A percentile compares a stretch with the other conserved stretches of the same genome.
Conservation (phyloP, 2,888 invertebrate genomes). For the Ischnus inquisitorius region DNA sequence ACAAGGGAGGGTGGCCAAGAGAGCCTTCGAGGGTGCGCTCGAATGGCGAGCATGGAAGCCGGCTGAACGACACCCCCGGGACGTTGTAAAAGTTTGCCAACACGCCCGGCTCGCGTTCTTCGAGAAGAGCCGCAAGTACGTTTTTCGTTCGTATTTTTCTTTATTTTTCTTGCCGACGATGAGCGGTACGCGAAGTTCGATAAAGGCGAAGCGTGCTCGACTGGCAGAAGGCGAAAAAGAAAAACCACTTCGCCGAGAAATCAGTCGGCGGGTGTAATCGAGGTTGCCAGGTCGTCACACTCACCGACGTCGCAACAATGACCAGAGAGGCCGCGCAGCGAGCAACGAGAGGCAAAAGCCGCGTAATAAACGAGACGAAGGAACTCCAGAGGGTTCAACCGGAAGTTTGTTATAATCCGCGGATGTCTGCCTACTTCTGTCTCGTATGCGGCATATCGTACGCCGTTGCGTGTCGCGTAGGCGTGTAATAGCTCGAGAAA, state of each 20-base stretch:
- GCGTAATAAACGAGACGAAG: conserved; percentile 55
- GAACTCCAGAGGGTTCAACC: conserved; percentile 65
- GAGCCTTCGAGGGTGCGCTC: conserved; percentile 29
- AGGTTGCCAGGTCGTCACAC: conserved; percentile 83
- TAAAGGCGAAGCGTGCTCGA: conserved; percentile 10
- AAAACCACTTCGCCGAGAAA: conserved; percentile 36
- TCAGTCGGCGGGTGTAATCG: conserved; percentile 73
- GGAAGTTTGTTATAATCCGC: conserved; percentile 75
- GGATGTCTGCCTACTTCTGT: conserved; percentile 70
- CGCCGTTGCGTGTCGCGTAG: conserved; percentile 3
- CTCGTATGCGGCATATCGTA: conserved; percentile 42
- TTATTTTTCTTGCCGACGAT: background rate
- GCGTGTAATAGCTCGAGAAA: background rate
- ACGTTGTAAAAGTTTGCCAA: conserved; percentile 54
- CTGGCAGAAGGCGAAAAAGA: background rate
- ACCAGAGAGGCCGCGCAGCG: conserved; percentile 69
- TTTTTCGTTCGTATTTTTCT: conserved; percentile 16
- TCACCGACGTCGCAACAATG: conserved; percentile 81
- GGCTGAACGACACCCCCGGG: conserved; percentile 48
- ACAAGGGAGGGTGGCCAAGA: conserved; percentile 20
- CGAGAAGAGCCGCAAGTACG: conserved; percentile 47
- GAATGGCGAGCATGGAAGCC: conserved; percentile 8
- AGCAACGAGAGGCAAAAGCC: conserved; percentile 26
- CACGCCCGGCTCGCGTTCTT: background rate
- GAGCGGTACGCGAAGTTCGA: background rate